Evolutionary conservation across 2,797 vertebrate species (phyloP).

Genomic region (Gallinago stenura): DNA sequence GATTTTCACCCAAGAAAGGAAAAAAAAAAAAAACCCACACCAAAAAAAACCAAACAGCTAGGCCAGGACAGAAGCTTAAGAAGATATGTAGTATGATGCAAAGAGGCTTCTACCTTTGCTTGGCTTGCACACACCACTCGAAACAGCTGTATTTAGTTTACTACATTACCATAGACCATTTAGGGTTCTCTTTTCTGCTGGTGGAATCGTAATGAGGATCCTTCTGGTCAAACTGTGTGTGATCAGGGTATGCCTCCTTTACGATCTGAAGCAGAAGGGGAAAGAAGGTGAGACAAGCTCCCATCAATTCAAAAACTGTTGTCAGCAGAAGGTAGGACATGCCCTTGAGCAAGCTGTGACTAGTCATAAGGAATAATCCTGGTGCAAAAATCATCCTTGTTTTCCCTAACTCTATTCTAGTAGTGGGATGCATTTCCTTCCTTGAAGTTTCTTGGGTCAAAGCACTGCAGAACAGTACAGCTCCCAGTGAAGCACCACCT

Average conservation of each 20-base stretch:
- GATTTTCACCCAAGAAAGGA: neutral
- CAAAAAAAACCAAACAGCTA: neutral
- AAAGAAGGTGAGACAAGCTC: neutral
- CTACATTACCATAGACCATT: slow-evolving; percentile 93
- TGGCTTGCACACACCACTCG: neutral
- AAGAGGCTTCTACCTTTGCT: neutral
- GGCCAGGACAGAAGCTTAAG: neutral
- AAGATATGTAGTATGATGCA: neutral
- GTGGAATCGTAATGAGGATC: slow-evolving; percentile 90
- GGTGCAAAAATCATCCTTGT: neutral
- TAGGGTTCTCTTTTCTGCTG: slow-evolving; percentile 92
- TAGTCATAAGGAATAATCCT: neutral
- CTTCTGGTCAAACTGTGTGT: slow-evolving; percentile 97
- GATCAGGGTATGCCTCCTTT: slow-evolving; percentile 93
- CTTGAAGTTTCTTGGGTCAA: neutral
- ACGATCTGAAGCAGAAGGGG: slow-evolving; percentile 84
- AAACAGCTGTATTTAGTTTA: neutral
- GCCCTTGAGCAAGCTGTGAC: neutral
- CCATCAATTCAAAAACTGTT: neutral
- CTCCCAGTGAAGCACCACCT: neutral
- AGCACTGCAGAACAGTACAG: neutral
- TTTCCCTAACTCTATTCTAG: neutral
- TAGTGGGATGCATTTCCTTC: neutral
- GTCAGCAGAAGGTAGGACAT: neutral
- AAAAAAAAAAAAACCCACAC: too few species aligned